phyloP scores from a whole-genome alignment of 1,140 invertebrate species.

The Drosophila neocordata region DNA sequence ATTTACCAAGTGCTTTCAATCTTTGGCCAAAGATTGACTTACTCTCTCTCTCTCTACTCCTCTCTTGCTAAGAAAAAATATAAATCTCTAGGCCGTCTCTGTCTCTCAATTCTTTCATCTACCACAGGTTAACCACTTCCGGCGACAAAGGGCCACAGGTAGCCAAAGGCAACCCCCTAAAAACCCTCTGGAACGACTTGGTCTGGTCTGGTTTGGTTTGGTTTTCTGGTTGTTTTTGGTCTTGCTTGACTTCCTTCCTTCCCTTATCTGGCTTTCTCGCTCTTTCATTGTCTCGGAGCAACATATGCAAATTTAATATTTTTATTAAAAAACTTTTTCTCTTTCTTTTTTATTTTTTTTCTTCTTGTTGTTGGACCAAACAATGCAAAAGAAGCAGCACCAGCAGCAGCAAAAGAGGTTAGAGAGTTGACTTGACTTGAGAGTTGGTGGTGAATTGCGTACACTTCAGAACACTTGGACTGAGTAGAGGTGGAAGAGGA shows the following conservation, averaged over 20 bases:
- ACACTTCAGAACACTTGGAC: constrained; percentile 7
- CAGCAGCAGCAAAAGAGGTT: not conserved
- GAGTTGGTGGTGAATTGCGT: constrained; percentile 9
- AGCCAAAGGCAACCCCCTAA: constrained; percentile 27
- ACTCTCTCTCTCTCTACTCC: too few species aligned
- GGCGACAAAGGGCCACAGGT: constrained; percentile 13
- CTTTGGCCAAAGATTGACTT: not conserved
- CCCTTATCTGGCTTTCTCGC: not conserved
- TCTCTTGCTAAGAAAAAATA: not conserved
- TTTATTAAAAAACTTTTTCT: constrained; percentile 52
- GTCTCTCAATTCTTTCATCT: not conserved
- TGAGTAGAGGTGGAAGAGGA: not conserved
- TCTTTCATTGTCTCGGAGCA: constrained; percentile 10
- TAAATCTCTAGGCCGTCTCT: not conserved
- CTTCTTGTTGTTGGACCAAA: constrained; percentile 7
- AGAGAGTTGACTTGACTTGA: not conserved
- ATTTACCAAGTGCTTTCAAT: constrained; percentile 17
- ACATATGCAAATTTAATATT: constrained; percentile 56
- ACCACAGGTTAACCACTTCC: constrained; percentile 27
- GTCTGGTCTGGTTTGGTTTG: not conserved
- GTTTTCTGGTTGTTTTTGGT: not conserved
- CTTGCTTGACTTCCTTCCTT: constrained; percentile 13
- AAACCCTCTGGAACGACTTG: too few species aligned
- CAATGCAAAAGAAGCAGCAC: constrained; percentile 19
- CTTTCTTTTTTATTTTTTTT: too few species aligned